Conservation (phyloP, 64 coral and sea anemone genomes). For the Hydrozoanthus tunicans region DNA sequence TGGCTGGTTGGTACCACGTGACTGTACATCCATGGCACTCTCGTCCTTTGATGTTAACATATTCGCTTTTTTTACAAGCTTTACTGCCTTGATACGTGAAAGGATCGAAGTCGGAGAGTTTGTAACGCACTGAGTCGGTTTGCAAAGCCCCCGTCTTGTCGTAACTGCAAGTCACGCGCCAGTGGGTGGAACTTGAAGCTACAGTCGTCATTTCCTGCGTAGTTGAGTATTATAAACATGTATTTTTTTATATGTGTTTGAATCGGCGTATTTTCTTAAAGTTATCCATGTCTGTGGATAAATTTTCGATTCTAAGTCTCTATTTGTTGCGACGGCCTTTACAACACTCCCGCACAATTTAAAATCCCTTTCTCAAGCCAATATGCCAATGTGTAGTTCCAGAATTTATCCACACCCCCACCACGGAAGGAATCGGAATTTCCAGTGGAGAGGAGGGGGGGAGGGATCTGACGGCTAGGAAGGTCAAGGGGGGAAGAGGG, state of each 20-base stretch:
- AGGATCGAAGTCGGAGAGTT: constrained; percentile 14
- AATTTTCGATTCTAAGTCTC: no score
- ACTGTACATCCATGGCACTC: constrained; percentile 18
- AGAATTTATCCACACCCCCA: no score
- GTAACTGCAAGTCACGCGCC: constrained; percentile 22
- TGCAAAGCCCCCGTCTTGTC: background rate
- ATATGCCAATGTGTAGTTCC: no score
- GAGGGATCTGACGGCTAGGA: no score
- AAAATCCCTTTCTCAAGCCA: no score
- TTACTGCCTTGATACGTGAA: background rate
- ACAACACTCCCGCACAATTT: no score
- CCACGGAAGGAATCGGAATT: no score
- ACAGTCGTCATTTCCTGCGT: background rate
- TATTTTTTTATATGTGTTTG: background rate
- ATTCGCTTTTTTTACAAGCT: constrained; percentile 9
- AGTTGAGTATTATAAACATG: background rate
- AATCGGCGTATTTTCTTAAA: no score
- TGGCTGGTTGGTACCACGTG: constrained; percentile 28
- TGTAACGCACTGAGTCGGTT: constrained; percentile 13
- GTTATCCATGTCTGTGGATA: no score
- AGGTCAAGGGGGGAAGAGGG: no score
- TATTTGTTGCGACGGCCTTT: no score
- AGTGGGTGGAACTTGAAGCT: background rate
- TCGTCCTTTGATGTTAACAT: constrained; percentile 3
- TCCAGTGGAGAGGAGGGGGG: no score